A percentile compares a stretch with the other conserved stretches of the same genome.
Evolutionary conservation across 2,113 vertebrate genomes (phyloP).

Genomic region (Podilymbus podiceps): DNA sequence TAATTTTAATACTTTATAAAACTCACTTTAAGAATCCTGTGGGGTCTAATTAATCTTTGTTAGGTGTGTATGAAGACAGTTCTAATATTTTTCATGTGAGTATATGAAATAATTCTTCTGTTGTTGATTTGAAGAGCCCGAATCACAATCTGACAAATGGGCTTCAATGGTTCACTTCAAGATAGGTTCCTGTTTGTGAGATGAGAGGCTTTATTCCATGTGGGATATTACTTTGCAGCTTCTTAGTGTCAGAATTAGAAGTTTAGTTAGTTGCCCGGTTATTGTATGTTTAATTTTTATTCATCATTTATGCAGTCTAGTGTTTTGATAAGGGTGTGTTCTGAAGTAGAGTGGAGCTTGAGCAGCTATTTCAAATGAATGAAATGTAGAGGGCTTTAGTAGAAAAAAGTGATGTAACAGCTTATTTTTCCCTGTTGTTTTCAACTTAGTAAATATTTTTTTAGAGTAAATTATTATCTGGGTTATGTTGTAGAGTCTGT

Average conservation of each 20-base stretch:
- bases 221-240: neutral
- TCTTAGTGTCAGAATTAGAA: neutral
- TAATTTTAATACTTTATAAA: conserved; percentile 18
- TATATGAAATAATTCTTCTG: neutral
- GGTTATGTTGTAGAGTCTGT: neutral
- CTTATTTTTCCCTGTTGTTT: neutral
- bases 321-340: neutral
- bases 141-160: neutral
- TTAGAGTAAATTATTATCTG: fast-evolving
- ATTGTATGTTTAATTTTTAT: neutral
- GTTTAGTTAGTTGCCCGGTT: neutral
- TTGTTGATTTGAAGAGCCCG: neutral
- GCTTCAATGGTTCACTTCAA: neutral
- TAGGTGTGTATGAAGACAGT: conserved; percentile 41
- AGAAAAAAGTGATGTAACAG: neutral
- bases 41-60: conserved; percentile 36
- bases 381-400: neutral
- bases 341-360: neutral
- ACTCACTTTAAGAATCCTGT: conserved; percentile 51
- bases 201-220: neutral
- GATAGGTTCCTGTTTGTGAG: neutral
- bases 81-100: conserved; percentile 35
- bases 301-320: neutral
- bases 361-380: neutral
- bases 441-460: neutral